Percentiles rank a stretch among this genome's conserved stretches.
Conservation (phyloP, 2,888 invertebrate genomes). For the Cyclophora punctaria region DNA sequence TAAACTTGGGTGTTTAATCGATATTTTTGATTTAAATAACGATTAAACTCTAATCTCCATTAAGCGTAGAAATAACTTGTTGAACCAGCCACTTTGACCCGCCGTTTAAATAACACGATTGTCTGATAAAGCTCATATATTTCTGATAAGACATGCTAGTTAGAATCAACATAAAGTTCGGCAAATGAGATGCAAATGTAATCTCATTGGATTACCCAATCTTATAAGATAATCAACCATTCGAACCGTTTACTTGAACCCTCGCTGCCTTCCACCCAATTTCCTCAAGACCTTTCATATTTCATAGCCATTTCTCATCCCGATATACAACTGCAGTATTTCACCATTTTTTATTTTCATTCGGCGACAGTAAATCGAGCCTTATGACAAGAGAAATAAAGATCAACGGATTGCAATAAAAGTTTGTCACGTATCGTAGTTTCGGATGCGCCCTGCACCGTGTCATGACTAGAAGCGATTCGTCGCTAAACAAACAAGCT, state of each 20-base stretch:
- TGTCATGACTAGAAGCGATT: constrained; percentile 70
- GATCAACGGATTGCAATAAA: constrained; percentile 25
- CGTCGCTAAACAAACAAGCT: constrained; percentile 72
- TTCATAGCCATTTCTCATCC: constrained; percentile 38
- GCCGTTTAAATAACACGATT: no score
- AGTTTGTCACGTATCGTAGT: constrained; percentile 31
- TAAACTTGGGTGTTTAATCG: no score
- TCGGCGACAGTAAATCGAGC: constrained; percentile 18
- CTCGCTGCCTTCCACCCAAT: constrained; percentile 26
- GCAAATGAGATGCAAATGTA: no score
- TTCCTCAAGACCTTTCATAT: constrained; percentile 37
- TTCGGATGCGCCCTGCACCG: constrained; percentile 53
- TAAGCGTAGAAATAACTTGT: no score
- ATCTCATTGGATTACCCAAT: constrained; percentile 1
- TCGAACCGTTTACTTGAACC: constrained; percentile 18
- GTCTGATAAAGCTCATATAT: no score
- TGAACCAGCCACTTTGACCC: no score
- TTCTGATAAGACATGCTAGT: no score
- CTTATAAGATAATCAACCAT: constrained; percentile 14
- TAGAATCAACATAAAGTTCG: no score
- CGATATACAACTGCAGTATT: constrained; percentile 23
- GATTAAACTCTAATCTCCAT: no score
- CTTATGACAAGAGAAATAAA: constrained; percentile 22
- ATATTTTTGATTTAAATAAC: no score
- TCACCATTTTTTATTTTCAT: constrained; percentile 20